Base-by-base conservation (phyloP, 2,888 invertebrate genomes). In the Tubulanus polymorphus region DNA sequence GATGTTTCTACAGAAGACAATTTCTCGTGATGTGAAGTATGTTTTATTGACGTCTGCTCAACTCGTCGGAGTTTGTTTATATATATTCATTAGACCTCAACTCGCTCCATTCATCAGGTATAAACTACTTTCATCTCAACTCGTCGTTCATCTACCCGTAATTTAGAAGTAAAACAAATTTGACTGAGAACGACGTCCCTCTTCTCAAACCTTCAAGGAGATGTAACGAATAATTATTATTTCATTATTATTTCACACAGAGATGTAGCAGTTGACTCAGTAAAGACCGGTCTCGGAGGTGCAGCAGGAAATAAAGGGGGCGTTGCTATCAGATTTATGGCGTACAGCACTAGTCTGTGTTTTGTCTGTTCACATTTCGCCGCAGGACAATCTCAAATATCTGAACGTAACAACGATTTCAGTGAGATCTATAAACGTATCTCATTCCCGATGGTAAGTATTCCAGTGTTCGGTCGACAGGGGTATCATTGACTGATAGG, bases 331-430 rank as follows among this genome's bases (percentile, higher is more conserved):
- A 85, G 96, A 53, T 87, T 96, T 78, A 89, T 93, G 0, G 83
- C 94, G 51, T 88, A 94, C 76, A 91, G 92, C 48, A 92, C 95
- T 1, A 95, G 96, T 0, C 81, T 99, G 66, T 96, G 95, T 77
- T 99, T 99, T 81, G 91, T 99, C 5, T 97, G 97, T 79, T 93
- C 96, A 30, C 99, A 99, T 82, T 95, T 99, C 81, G 96, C 99
- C 57, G 99, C 99, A 50, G 99, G 99, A 0, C 99, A 99, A 76
- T 91, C 92, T 1, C 95, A 99, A 82, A 89, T 93, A 15, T 84
- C 84, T 57, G 97, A 99, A 75, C 84, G 99, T 55, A 99, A 99
- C 81, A 92, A 91, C 6, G 97, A 99, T 81, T 99, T 92, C 77
- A 87, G 90, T 26, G 96, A 97, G 82, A 96, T 99, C 56, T 90